Evolutionary conservation across 2,113 vertebrate genomes (phyloP).

Genomic region (Datnioides undecimradiatus): DNA sequence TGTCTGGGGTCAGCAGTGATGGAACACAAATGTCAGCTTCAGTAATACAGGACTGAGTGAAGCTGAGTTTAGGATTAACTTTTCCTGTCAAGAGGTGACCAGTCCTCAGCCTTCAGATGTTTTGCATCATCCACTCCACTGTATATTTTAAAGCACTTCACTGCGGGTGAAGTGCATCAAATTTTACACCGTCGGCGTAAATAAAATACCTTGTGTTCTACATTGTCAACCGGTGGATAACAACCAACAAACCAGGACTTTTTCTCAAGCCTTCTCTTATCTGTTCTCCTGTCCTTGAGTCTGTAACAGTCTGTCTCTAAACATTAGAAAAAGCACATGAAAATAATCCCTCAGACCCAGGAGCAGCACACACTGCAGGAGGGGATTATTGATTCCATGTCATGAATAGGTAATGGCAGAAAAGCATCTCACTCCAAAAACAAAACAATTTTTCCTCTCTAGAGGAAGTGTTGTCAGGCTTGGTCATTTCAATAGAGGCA

Average conservation of each 20-base stretch:
- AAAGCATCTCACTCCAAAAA: slow-evolving; percentile 50
- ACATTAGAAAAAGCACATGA: slow-evolving; percentile 54
- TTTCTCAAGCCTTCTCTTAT: slow-evolving; percentile 39
- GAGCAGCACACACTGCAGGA: slow-evolving; percentile 27
- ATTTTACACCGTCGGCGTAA: slow-evolving; percentile 26
- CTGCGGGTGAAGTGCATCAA: background rate
- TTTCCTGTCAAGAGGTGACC: background rate
- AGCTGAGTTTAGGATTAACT: background rate
- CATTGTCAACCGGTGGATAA: slow-evolving; percentile 35
- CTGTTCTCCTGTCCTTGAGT: slow-evolving; percentile 40
- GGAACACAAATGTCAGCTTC: background rate
- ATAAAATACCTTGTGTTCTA: slow-evolving; percentile 37
- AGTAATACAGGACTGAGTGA: background rate
- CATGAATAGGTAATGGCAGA: slow-evolving; percentile 62
- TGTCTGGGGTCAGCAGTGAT: background rate
- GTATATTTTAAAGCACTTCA: slow-evolving; percentile 16
- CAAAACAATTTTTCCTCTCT: slow-evolving; percentile 34
- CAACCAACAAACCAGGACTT: slow-evolving; percentile 29
- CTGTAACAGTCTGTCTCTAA: slow-evolving; percentile 42
- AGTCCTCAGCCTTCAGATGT: background rate
- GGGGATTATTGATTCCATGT: slow-evolving; percentile 55
- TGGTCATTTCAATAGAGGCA: slow-evolving; percentile 17
- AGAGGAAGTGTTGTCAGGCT: slow-evolving; percentile 3
- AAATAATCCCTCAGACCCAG: slow-evolving; percentile 59
- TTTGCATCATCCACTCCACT: slow-evolving; percentile 8